Percentiles rank a stretch among this genome's conserved stretches.
phyloP scores from a whole-genome alignment of 2,888 invertebrate genomes.

The Calliscelio sp. region DNA sequence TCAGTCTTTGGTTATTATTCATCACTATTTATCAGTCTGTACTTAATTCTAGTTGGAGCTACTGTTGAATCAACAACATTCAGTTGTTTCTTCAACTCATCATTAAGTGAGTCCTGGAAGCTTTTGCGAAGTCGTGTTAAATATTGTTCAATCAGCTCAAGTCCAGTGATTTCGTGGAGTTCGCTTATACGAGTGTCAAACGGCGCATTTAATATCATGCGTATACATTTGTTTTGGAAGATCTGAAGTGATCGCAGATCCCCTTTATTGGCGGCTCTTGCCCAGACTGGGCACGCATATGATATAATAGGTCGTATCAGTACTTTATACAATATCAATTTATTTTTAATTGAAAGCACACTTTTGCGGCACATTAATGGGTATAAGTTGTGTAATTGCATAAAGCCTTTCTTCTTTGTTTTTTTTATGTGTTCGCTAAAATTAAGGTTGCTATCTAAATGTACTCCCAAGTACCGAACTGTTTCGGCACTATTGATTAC shows the following conservation, averaged over 20 bases:
- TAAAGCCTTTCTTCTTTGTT: background rate
- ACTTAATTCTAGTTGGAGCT: background rate
- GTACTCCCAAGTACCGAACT: constrained; percentile 16
- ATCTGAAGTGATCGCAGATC: background rate
- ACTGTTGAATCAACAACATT: too few species aligned
- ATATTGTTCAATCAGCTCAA: background rate
- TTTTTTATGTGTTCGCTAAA: constrained; percentile 2
- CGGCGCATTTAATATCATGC: background rate
- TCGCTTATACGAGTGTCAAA: background rate
- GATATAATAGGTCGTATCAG: constrained; percentile 10
- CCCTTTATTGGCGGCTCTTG: background rate
- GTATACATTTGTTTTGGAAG: constrained; percentile 11
- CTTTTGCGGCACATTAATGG: constrained; percentile 3
- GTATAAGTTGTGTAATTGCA: constrained; percentile 5
- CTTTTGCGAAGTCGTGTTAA: background rate
- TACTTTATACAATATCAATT: constrained; percentile 21
- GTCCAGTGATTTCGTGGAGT: background rate
- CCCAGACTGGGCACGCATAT: constrained; percentile 9
- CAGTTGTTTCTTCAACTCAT: background rate
- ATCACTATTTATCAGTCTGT: too few species aligned
- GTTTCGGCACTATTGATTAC: background rate
- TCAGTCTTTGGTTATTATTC: too few species aligned
- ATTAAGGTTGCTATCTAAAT: background rate
- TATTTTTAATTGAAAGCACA: constrained; percentile 13
- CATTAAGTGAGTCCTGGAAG: background rate